Evolutionary conservation across 2,113 vertebrate genomes (phyloP), one percentile per base, ranked within the genome.

Genomic region (Promerops cafer): DNA sequence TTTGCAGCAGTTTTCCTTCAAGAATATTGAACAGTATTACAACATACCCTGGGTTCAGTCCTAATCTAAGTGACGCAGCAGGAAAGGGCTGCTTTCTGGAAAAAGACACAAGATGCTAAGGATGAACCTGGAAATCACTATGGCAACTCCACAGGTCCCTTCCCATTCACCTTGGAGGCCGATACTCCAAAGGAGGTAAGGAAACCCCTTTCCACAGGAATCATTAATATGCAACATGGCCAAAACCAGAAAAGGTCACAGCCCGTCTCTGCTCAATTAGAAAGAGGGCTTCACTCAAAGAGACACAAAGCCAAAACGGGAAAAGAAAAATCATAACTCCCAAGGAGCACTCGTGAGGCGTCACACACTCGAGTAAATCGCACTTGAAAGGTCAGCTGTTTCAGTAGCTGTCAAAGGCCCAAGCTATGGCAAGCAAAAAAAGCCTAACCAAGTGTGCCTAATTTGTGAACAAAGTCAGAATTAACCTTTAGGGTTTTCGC

Each of bases 381-480:
- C 57, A 47, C 71, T 72, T 61, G 72, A 90, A 95, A 96, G 93
- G 94, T 96, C 87, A 72, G 89, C 71, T 94, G 76, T 76, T 83
- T 88, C 90, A 40, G 82, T 30, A 86, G 90, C 77, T 93, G 76
- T 78, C 16, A 4, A 88, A 93, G 77, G 74, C 86, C 69, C 64
- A 71, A 88, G 83, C 72, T 24, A 72, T 5, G 3, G 86, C 0
- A 1, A 92, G 80, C 28, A 87, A 87, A 92, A 95, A 74, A 96
- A 92, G 72, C 63, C 75, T 92, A 93, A 80, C 87, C 31, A 0
- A 95, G 90, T 90, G 96, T 96, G 88, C 72, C 93, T 96, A 93
- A 96, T 93, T 93, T 81, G 80, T 42, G 92, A 94, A 96, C 92
- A 91, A 95, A 89, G 92, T 88, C 89, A 89, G 94, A 97, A 96